phyloP scores from a whole-genome alignment of 2,113 vertebrate species.

The Myxocyprinus asiaticus region DNA sequence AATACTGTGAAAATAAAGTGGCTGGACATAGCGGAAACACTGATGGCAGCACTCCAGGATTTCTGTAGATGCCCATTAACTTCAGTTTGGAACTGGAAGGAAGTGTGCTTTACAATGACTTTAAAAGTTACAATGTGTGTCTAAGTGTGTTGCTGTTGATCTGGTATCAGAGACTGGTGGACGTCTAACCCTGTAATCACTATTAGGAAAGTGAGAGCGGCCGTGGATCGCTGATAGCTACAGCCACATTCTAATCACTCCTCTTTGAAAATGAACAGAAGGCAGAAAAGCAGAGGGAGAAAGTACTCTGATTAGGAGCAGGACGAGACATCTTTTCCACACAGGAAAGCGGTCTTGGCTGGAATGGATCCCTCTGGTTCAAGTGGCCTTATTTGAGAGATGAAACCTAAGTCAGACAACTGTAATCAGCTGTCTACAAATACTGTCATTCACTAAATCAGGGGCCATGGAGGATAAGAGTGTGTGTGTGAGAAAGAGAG shows the following conservation, averaged over 20 bases:
- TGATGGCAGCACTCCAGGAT: too few species aligned
- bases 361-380: conserved; percentile 43
- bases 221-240: conserved; percentile 7
- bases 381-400: conserved; percentile 49
- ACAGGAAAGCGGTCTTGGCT: conserved; percentile 25
- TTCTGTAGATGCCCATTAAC: too few species aligned
- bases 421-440: conserved; percentile 53
- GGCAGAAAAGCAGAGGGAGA: conserved; percentile 15
- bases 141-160: background rate
- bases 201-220: background rate
- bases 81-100: background rate
- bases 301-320: conserved; percentile 44
- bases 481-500: conserved; percentile 1
- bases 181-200: conserved; percentile 25
- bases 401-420: conserved; percentile 50
- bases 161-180: conserved; percentile 13
- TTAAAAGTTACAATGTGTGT: background rate
- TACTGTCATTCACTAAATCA: conserved; percentile 54
- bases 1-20: too few species aligned
- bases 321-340: conserved; percentile 16
- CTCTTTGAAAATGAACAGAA: conserved; percentile 43
- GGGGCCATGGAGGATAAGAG: conserved; percentile 37
- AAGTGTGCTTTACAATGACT: background rate
- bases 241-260: conserved; percentile 40
- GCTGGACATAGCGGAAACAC: too few species aligned